phyloP scores from a whole-genome alignment of 2,888 invertebrate genomes.

The Fragum whitleyi region DNA sequence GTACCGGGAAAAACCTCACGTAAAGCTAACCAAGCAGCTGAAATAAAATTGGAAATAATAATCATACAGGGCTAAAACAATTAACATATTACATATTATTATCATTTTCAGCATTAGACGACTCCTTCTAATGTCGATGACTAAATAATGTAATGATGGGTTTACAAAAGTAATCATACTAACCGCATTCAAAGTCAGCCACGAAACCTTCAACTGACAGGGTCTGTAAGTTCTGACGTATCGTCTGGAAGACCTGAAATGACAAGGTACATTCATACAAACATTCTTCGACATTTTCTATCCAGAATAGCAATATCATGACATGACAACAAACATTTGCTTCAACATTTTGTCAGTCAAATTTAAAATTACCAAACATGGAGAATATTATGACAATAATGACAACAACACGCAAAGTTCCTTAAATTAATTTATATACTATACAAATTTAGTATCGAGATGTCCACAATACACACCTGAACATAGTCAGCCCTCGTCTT shows the following conservation, averaged over 20 bases:
- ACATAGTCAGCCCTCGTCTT: background rate
- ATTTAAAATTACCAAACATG: too few species aligned
- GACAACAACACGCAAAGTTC: background rate
- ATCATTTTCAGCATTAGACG: background rate
- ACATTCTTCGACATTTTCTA: too few species aligned
- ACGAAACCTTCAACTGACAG: background rate
- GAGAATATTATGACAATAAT: background rate
- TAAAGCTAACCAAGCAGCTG: constrained; percentile 29
- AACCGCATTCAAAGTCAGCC: background rate
- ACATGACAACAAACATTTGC: background rate
- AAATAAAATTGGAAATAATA: background rate
- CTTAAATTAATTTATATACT: background rate
- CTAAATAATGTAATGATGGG: background rate
- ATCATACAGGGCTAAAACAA: background rate
- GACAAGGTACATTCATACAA: background rate
- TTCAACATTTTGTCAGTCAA: too few species aligned
- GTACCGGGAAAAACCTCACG: constrained; percentile 22
- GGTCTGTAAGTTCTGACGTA: background rate
- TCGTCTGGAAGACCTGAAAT: background rate
- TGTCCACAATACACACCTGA: background rate
- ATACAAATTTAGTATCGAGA: too few species aligned
- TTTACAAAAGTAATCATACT: background rate
- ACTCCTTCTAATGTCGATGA: background rate
- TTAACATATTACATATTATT: background rate
- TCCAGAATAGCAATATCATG: background rate